A percentile compares a stretch with the other conserved stretches of the same genome.
Conservation (phyloP, 2,113 vertebrate genomes). For the Asarcornis scutulata region DNA sequence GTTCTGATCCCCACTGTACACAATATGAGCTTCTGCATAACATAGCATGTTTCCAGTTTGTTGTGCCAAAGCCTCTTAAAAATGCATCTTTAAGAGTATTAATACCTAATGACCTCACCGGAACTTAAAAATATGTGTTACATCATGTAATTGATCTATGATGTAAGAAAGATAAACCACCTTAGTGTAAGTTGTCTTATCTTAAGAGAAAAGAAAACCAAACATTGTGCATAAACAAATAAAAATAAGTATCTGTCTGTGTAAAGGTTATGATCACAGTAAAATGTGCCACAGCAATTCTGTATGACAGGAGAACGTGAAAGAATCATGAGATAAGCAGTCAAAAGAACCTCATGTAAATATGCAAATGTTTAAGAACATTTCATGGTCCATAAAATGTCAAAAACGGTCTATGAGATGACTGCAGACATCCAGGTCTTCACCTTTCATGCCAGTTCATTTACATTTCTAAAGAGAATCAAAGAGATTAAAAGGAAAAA, state of each 20-base stretch:
- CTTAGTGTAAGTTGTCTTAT: not conserved
- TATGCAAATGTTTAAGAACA: not conserved
- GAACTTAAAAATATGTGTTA: not conserved
- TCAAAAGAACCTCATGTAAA: not conserved
- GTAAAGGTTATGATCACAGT: not conserved
- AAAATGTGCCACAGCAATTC: not conserved
- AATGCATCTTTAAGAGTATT: accelerated
- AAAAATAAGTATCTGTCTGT: not conserved
- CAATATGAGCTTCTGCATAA: not conserved
- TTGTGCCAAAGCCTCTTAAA: not conserved
- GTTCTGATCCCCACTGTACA: not conserved
- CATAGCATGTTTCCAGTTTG: not conserved
- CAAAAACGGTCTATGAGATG: not conserved
- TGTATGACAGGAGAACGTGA: not conserved
- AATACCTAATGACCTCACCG: not conserved
- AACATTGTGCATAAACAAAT: not conserved
- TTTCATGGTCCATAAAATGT: not conserved
- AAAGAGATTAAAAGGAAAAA: not conserved
- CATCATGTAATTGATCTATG: not conserved
- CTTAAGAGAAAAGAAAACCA: not conserved
- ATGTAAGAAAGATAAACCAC: not conserved
- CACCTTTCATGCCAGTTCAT: not conserved
- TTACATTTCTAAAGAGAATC: not conserved
- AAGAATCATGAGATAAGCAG: not conserved
- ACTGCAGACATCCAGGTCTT: not conserved